Base-by-base conservation (phyloP, 1,140 invertebrate genomes). In the Brachystomella parvula region DNA sequence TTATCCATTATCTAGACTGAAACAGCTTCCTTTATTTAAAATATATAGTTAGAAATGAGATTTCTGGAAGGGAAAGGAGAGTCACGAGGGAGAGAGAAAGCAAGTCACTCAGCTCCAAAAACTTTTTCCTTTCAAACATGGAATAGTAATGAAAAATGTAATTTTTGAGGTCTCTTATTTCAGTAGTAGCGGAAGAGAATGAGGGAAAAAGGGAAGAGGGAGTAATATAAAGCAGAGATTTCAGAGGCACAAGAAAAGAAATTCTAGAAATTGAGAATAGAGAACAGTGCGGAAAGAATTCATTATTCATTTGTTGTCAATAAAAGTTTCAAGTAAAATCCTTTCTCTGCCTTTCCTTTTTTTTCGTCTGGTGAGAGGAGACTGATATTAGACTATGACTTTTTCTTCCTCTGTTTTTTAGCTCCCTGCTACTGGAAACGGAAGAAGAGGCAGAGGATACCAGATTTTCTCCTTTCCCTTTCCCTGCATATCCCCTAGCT, bases 281-380 rank as follows among this genome's bases (percentile, higher is more conserved):
- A 59, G 26, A 59, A 21, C 3, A 21, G 30, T 30, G 12, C 15
- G 26, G 30, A 32, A 31, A 19, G 47, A 47, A 64, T 29, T 64
- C 63, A 64, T 57, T 64, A 64, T 64, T 64, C 47, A 64, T 49
- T 64, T 49, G 26, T 32, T 57, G 63, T 58, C 63, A 64, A 64
- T 64, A 31, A 30, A 58, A 64, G n/a, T 64, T 59, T 59, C 30
- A 9, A n/a, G 26, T 9, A 6, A 59, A 57, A 32, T n/a, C 44
- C 58, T n/a, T n/a, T n/a, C n/a, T n/a, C n/a, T n/a, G n/a, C n/a
- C n/a, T n/a, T n/a, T n/a, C n/a, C n/a, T n/a, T n/a, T n/a, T n/a
- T n/a, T n/a, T n/a, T n/a, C n/a, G n/a, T n/a, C n/a, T n/a, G n/a
- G n/a, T 17, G 35, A 33, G 21, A 47, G 24, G 2, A 49, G 26